A percentile compares a stretch with the other conserved stretches of the same genome.
phyloP scores from a whole-genome alignment of 2,888 invertebrate species.

The Oxytorus armatus region DNA sequence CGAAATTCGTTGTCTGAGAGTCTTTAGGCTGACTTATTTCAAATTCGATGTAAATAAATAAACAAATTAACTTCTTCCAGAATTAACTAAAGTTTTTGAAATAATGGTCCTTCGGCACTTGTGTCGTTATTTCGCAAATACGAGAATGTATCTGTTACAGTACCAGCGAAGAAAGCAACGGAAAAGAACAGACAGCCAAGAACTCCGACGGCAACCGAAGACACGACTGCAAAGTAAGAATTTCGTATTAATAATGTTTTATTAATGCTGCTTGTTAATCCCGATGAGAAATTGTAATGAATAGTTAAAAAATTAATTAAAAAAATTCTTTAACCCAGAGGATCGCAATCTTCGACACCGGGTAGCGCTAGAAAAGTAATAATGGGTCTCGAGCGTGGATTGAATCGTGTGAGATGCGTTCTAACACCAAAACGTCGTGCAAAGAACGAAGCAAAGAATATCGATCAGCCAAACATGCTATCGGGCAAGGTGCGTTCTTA shows the following conservation, averaged over 20 bases:
- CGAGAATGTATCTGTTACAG: slow-evolving; percentile 65
- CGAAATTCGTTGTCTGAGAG: too few species aligned
- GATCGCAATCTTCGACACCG: slow-evolving; percentile 81
- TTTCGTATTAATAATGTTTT: not conserved
- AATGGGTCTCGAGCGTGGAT: slow-evolving; percentile 89
- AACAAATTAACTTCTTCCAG: too few species aligned
- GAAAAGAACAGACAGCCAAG: slow-evolving; percentile 71
- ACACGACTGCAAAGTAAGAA: slow-evolving; percentile 42
- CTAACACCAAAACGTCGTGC: slow-evolving; percentile 87
- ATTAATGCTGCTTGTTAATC: not conserved
- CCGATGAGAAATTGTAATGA: not conserved
- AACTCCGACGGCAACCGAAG: slow-evolving; percentile 72
- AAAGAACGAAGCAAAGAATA: slow-evolving; percentile 79
- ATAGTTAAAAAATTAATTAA: not conserved
- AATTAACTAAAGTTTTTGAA: too few species aligned
- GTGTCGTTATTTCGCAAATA: slow-evolving; percentile 11
- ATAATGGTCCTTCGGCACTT: too few species aligned
- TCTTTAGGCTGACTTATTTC: too few species aligned
- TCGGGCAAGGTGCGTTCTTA: slow-evolving; percentile 86
- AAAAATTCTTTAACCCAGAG: slow-evolving; percentile 66
- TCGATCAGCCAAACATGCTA: slow-evolving; percentile 83
- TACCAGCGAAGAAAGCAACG: slow-evolving; percentile 75
- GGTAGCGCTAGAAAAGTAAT: slow-evolving; percentile 87
- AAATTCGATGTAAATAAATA: too few species aligned
- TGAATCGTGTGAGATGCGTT: slow-evolving; percentile 88